Evolutionary conservation across 2,797 vertebrate genomes (phyloP).

Genomic region (Nasua narica): DNA sequence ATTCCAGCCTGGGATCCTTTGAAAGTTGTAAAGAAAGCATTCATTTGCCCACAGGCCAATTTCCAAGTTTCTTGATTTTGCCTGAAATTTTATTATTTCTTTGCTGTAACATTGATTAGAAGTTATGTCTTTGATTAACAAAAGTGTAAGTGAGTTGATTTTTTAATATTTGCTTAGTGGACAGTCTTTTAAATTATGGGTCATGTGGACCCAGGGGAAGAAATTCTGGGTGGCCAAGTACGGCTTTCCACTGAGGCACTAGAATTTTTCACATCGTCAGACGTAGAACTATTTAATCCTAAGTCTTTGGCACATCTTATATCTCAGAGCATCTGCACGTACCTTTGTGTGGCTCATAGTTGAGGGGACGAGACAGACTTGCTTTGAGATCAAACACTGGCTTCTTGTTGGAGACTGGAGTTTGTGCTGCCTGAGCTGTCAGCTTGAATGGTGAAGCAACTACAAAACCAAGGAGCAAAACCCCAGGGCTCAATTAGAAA

Average conservation of each 20-base stretch:
- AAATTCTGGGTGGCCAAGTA: background rate
- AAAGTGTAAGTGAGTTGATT: background rate
- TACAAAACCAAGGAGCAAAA: slow-evolving; percentile 52
- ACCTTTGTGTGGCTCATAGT: slow-evolving; percentile 95
- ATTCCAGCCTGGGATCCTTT: background rate
- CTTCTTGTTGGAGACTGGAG: slow-evolving; percentile 88
- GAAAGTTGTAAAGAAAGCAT: background rate
- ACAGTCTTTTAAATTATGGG: background rate
- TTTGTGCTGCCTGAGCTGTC: slow-evolving; percentile 72
- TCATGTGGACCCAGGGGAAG: background rate
- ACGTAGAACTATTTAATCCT: background rate
- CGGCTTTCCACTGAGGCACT: background rate
- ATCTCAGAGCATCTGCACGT: background rate
- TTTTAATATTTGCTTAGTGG: background rate
- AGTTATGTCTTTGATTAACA: background rate
- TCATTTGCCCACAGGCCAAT: background rate
- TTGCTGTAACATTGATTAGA: background rate
- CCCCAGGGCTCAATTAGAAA: slow-evolving; percentile 6
- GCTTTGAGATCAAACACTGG: slow-evolving; percentile 92
- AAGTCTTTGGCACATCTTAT: rapidly evolving
- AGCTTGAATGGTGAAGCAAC: slow-evolving; percentile 88
- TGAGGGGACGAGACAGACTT: slow-evolving; percentile 92
- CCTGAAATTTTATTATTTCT: background rate
- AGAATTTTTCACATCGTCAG: background rate
- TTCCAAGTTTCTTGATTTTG: background rate